Percentiles rank a stretch among this genome's conserved stretches.
phyloP scores from a whole-genome alignment of 2,113 vertebrate genomes.

The Elanus axillaris region DNA sequence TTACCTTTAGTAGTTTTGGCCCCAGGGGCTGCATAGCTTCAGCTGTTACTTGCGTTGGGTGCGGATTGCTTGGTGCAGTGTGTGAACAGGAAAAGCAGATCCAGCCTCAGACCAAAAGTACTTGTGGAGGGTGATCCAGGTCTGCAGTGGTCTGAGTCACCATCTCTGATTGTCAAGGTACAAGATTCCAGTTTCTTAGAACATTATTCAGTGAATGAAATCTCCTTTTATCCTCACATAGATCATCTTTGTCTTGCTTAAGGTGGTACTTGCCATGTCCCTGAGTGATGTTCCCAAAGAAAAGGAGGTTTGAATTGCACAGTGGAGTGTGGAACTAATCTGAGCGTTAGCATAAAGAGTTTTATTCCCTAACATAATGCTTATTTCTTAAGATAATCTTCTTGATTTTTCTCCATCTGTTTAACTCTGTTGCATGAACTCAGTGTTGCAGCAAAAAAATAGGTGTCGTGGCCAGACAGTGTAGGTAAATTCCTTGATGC shows the following conservation, averaged over 20 bases:
- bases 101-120: background rate
- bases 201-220: background rate
- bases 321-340: background rate
- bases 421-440: background rate
- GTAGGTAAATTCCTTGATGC: background rate
- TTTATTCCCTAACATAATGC: background rate
- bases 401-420: background rate
- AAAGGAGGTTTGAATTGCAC: background rate
- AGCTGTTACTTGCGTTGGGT: background rate
- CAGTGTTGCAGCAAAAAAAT: background rate
- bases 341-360: background rate
- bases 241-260: background rate
- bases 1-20: background rate
- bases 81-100: background rate
- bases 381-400: background rate
- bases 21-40: background rate
- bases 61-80: background rate
- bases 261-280: background rate
- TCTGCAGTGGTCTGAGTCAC: background rate
- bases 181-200: background rate
- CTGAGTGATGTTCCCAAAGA: background rate
- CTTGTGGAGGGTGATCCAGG: background rate
- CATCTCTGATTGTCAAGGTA: background rate
- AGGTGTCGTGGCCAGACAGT: accelerated
- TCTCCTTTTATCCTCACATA: background rate